Conservation (phyloP, 2,888 invertebrate genomes). For the Malthinus seriepunctatus region DNA sequence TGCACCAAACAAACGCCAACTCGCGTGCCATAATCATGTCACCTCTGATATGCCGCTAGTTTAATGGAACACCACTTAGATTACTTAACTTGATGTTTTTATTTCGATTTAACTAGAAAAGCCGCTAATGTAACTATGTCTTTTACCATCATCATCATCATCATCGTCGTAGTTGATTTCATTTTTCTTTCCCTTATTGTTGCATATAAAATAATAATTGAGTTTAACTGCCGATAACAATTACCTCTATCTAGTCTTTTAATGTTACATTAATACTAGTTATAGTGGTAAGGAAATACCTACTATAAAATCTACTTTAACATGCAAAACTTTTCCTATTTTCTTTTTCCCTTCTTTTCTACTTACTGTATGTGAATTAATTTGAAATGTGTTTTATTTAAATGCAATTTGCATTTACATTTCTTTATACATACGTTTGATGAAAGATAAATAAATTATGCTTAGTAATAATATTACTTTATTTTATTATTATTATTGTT, state of each 20-base stretch:
- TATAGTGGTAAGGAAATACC: conserved; percentile 16
- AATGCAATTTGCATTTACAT: conserved; percentile 26
- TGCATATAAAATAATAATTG: conserved; percentile 37
- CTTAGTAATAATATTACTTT: conserved; percentile 16
- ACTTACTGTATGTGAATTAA: conserved; percentile 18
- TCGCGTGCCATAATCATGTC: conserved; percentile 50
- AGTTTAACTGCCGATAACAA: conserved; percentile 39
- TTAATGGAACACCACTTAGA: conserved; percentile 54
- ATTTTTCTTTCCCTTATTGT: conserved; percentile 29
- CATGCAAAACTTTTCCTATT: conserved; percentile 20
- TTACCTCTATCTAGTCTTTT: conserved; percentile 28
- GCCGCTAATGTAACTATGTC: conserved; percentile 44
- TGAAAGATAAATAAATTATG: conserved; percentile 19
- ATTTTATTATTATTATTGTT: background rate
- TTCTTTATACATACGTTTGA: conserved; percentile 23
- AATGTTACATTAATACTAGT: conserved; percentile 17
- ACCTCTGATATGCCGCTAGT: conserved; percentile 46
- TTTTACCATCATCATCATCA: conserved; percentile 11
- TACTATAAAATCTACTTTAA: conserved; percentile 8
- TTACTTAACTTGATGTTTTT: conserved; percentile 52
- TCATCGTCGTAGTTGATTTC: background rate
- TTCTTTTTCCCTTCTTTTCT: conserved; percentile 18
- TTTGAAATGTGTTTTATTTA: conserved; percentile 27
- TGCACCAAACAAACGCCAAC: conserved; percentile 5
- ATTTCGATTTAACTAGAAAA: conserved; percentile 48